Percentiles rank a stretch among this genome's conserved stretches.
phyloP scores from a whole-genome alignment of 2,888 invertebrate genomes.

The Drosophila mayaguana region DNA sequence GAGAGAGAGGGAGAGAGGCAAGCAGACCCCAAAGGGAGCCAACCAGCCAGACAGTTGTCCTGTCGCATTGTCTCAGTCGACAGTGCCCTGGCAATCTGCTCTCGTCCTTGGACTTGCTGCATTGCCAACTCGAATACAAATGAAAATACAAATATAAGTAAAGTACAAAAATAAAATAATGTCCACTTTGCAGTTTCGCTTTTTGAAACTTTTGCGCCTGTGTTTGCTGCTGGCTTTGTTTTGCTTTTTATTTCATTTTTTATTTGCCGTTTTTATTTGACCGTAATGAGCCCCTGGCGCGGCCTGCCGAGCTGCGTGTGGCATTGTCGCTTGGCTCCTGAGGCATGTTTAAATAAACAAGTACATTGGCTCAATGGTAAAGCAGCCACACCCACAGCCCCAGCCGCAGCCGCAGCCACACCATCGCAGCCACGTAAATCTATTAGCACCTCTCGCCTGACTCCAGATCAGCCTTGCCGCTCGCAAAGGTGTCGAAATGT shows the following conservation, averaged over 20 bases:
- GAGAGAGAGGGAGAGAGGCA: neutral
- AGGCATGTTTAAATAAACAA: constrained; percentile 49
- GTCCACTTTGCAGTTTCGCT: constrained; percentile 68
- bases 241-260: constrained; percentile 25
- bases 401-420: neutral
- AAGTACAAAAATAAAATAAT: constrained; percentile 60
- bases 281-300: constrained; percentile 51
- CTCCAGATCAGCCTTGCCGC: neutral
- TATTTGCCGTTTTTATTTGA: constrained; percentile 47
- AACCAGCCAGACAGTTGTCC: constrained; percentile 5
- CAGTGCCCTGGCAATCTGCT: constrained; percentile 44
- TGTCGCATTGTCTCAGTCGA: constrained; percentile 35
- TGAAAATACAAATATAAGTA: constrained; percentile 31
- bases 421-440: constrained; percentile 69
- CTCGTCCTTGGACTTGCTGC: constrained; percentile 49
- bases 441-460: constrained; percentile 75
- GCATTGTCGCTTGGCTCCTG: constrained; percentile 45
- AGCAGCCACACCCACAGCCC: constrained; percentile 9
- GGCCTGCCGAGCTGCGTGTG: constrained; percentile 49
- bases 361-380: constrained; percentile 48
- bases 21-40: neutral
- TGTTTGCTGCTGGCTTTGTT: constrained; percentile 4
- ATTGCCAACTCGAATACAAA: constrained; percentile 31
- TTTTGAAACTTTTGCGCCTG: constrained; percentile 38
- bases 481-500: constrained; percentile 62